These are phyloP conservation scores for Ficedula albicollis DNA, from an alignment of 2,797 vertebrate genomes.

Conservation along the genomic window DNA sequence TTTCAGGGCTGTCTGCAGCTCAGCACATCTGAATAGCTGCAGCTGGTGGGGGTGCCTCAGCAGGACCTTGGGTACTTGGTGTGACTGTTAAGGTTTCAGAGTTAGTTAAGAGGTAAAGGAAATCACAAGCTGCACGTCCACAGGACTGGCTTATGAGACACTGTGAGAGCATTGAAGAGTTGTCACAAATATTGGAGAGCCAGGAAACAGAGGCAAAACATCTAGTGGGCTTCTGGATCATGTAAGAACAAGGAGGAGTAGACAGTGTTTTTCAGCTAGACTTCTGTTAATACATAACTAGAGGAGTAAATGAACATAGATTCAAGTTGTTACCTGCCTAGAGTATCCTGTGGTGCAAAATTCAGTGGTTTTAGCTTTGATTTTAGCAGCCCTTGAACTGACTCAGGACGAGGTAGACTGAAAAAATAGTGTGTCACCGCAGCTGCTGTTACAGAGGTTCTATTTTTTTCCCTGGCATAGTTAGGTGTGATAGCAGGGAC, in stretches of 20 bases:
- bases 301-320: neutral
- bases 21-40: fast-evolving
- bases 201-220: neutral
- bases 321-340: neutral
- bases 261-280: neutral
- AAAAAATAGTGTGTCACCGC: neutral
- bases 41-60: neutral
- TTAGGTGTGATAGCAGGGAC: neutral
- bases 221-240: neutral
- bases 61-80: neutral
- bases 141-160: neutral
- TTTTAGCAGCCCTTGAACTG: neutral
- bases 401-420: neutral
- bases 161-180: neutral
- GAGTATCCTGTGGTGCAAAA: neutral
- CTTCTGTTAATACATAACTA: neutral
- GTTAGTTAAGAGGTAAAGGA: neutral
- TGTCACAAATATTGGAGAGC: neutral
- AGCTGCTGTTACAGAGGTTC: neutral
- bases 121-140: neutral
- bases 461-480: neutral
- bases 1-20: no score
- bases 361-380: neutral
- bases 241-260: neutral
- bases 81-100: neutral